Conservation (phyloP, 2,797 vertebrate genomes). For the Cryptoblepharus egeriae region DNA sequence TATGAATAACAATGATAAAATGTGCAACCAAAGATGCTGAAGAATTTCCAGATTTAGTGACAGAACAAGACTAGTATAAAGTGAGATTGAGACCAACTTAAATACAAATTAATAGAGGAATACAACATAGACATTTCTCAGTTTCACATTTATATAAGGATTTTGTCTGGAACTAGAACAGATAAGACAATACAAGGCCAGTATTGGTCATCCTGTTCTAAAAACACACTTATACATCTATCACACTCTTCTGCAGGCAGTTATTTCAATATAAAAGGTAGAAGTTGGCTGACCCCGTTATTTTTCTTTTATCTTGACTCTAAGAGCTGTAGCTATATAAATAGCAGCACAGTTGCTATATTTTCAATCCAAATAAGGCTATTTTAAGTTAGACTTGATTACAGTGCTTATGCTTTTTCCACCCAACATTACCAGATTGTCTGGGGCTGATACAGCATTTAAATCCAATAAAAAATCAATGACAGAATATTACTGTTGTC, state of each 20-base stretch:
- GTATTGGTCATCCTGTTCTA: not conserved
- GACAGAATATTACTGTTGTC: not conserved
- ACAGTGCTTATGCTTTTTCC: not conserved
- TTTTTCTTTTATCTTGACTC: not conserved
- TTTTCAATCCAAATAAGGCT: not conserved
- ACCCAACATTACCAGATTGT: constrained; percentile 19
- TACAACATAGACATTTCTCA: not conserved
- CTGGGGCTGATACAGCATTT: not conserved
- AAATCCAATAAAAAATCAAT: not conserved
- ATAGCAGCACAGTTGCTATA: not conserved
- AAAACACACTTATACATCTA: not conserved
- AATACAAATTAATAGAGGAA: not conserved
- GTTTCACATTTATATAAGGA: constrained; percentile 2
- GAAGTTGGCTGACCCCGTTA: not conserved
- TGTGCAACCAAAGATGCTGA: not conserved
- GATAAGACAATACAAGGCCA: not conserved
- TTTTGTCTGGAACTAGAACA: not conserved
- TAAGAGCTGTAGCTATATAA: not conserved
- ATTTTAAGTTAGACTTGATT: not conserved
- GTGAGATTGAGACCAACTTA: not conserved
- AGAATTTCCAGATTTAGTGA: not conserved
- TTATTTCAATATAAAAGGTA: not conserved
- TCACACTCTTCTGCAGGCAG: not conserved
- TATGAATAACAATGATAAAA: not conserved
- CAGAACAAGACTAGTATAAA: not conserved